A percentile compares a stretch with the other conserved stretches of the same genome.
Evolutionary conservation across 2,113 vertebrate genomes (phyloP).

Genomic region (Sorex fumeus): DNA sequence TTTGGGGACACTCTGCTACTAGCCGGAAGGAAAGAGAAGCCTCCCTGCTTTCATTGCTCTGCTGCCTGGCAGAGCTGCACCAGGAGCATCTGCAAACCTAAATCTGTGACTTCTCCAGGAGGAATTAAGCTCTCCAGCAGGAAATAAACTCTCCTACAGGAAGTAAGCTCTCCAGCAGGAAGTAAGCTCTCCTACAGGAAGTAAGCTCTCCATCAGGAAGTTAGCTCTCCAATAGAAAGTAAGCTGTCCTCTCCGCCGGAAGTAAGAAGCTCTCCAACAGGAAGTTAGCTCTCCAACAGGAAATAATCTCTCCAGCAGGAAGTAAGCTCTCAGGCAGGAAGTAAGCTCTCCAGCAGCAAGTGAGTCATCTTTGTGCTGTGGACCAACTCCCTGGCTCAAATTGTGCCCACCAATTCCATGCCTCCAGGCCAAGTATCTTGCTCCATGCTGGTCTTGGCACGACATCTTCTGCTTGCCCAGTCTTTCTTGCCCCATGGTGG

Average conservation of each 20-base stretch:
- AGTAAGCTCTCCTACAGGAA: too few species aligned
- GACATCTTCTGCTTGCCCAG: not conserved
- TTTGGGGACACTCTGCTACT: not conserved
- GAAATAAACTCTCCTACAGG: not conserved
- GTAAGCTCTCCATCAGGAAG: too few species aligned
- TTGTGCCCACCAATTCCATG: not conserved
- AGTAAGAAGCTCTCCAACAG: too few species aligned
- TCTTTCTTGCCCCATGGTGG: not conserved
- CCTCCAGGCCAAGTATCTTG: not conserved
- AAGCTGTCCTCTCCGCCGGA: too few species aligned
- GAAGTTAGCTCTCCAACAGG: too few species aligned
- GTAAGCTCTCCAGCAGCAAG: too few species aligned
- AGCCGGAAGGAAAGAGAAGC: slow-evolving; percentile 29
- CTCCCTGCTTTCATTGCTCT: not conserved
- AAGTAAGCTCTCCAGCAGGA: too few species aligned
- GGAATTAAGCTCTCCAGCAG: not conserved
- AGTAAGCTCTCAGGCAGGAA: too few species aligned
- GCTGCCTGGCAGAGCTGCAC: not conserved
- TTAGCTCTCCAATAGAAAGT: too few species aligned
- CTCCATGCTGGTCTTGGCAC: not conserved
- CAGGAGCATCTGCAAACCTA: not conserved
- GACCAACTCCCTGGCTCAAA: not conserved
- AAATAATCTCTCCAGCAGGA: too few species aligned
- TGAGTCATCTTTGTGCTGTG: not conserved
- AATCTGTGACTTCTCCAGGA: not conserved